Base-by-base conservation (phyloP, 1,140 invertebrate species). In the Thaumetopoea pityocampa region DNA sequence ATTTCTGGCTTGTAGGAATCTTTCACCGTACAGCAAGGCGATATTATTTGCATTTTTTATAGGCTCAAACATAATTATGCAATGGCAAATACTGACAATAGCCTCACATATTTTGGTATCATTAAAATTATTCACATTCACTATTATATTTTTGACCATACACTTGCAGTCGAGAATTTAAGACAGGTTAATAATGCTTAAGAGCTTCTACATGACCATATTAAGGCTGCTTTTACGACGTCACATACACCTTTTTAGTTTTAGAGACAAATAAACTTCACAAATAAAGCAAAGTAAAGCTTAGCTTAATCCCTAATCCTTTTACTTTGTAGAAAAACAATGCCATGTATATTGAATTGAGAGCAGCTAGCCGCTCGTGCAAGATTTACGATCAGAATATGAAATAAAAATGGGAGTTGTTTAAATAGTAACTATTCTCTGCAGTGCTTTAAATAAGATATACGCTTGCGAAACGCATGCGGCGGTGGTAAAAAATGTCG, bases 161-260 rank as follows among this genome's bases (percentile, higher is more conserved):
- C n/a, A n/a, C n/a, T n/a, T n/a, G n/a, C n/a, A n/a, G n/a, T n/a
- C n/a, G n/a, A n/a, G n/a, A n/a, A n/a, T n/a, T n/a, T n/a, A n/a
- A n/a, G n/a, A n/a, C n/a, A n/a, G n/a, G 20, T 20, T 24, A 35
- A 16, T 27, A 26, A 37, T 23, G 35, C 23, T 33, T 51, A 38
- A 26, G 27, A 30, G 18, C 37, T 41, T 68, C 41, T 46, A 44
- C 40, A 60, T 34, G 27, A 42, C 35, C 30, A 46, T 14, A 67
- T 63, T 38, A 57, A 70, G 67, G 58, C 55, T 64, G 50, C 49
- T 73, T 66, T 55, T 66, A 66, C 73, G 69, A 66, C 62, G 62
- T 58, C 77, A 76, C 51, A 59, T 55, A 55, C 65, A 71, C 69
- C 77, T 64, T 81, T 81, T 77, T 70, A 72, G 67, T 67, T 81